Evolutionary conservation across 2,888 invertebrate genomes (phyloP).

Genomic region (Philonicus albiceps): DNA sequence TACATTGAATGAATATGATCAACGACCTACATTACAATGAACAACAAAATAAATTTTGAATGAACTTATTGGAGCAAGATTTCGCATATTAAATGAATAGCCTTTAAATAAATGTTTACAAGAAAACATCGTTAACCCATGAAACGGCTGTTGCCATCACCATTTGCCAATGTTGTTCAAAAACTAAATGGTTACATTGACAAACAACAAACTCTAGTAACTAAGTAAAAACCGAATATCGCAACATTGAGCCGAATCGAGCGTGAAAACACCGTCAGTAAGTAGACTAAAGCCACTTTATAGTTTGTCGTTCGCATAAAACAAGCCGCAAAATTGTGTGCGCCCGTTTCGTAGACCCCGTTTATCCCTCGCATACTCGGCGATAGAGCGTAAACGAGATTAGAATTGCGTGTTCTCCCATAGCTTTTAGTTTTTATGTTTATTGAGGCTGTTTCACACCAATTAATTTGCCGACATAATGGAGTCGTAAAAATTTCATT

Average conservation of each 20-base stretch:
- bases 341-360: not conserved
- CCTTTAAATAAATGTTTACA: too few species aligned
- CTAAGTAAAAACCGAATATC: not conserved
- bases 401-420: constrained; percentile 33
- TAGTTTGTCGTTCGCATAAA: not conserved
- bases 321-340: not conserved
- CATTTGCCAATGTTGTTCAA: not conserved
- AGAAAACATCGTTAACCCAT: too few species aligned
- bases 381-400: constrained; percentile 2
- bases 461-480: constrained; percentile 32
- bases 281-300: not conserved
- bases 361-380: not conserved
- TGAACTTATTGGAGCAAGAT: too few species aligned
- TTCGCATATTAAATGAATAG: too few species aligned
- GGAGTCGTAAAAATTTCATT: constrained; percentile 38
- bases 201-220: not conserved
- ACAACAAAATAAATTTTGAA: too few species aligned
- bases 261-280: not conserved
- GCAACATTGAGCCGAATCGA: not conserved
- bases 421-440: constrained; percentile 41
- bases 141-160: too few species aligned
- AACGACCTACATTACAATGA: too few species aligned
- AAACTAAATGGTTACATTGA: not conserved
- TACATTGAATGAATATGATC: too few species aligned
- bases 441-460: constrained; percentile 39